Percentiles rank a stretch among this genome's conserved stretches.
These are phyloP conservation scores for Lamproptera curius DNA, from an alignment of 2,888 invertebrate genomes.

Conservation along the genomic window DNA sequence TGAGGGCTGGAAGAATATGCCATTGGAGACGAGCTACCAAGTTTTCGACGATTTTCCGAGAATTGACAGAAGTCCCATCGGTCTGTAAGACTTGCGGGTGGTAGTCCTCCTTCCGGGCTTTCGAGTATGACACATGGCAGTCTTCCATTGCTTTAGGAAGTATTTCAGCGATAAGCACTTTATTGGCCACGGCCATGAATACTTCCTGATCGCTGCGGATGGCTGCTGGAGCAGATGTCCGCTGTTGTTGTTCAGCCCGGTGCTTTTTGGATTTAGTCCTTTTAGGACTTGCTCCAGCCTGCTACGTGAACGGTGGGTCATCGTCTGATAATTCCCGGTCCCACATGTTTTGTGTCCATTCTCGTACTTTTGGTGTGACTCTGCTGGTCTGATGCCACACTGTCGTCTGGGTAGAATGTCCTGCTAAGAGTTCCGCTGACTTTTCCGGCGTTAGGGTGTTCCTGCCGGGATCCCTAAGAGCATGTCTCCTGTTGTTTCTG, in stretches of 20 bases:
- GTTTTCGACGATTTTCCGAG: slow-evolving; percentile 24
- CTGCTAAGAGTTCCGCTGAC: slow-evolving; percentile 22
- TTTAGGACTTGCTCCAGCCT: slow-evolving; percentile 12
- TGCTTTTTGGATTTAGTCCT: slow-evolving; percentile 24
- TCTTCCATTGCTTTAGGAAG: slow-evolving; percentile 21
- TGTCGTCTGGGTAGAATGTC: slow-evolving; percentile 27
- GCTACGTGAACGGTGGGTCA: slow-evolving; percentile 19
- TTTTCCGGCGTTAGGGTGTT: slow-evolving; percentile 7
- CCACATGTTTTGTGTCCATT: slow-evolving; percentile 16
- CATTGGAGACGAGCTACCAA: slow-evolving; percentile 14
- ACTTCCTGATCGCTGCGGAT: slow-evolving; percentile 5
- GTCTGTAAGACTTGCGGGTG: slow-evolving; percentile 19
- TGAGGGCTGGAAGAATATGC: slow-evolving; percentile 1
- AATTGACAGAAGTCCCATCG: slow-evolving; percentile 27
- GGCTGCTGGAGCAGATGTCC: slow-evolving; percentile 26
- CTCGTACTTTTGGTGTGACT: background rate
- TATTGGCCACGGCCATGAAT: slow-evolving; percentile 19
- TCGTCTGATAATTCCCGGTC: slow-evolving; percentile 6
- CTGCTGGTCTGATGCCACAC: slow-evolving; percentile 2
- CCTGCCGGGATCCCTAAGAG: slow-evolving; percentile 14
- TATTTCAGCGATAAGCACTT: slow-evolving; percentile 20
- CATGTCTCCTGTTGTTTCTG: slow-evolving; percentile 10
- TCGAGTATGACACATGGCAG: background rate
- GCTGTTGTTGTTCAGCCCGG: slow-evolving; percentile 29
- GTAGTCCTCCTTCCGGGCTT: background rate